These are phyloP conservation scores for Melanargia galathea DNA, from an alignment of 2,888 invertebrate species.

Conservation along the genomic window DNA sequence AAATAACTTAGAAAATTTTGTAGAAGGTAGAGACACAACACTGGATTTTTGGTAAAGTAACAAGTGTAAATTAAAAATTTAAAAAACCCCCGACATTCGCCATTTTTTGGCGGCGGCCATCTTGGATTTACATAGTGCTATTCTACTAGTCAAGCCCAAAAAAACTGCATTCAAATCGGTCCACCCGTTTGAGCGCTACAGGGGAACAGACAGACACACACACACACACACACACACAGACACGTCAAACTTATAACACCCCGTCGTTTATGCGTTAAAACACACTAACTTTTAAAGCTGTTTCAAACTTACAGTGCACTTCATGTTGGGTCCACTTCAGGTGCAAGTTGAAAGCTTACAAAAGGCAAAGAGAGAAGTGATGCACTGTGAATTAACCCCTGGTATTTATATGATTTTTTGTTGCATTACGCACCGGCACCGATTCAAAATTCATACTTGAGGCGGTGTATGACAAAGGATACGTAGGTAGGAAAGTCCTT, in stretches of 20 bases:
- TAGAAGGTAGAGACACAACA: too few relatives aligned
- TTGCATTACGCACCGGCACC: constrained; percentile 67
- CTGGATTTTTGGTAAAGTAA: not conserved
- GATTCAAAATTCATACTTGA: constrained; percentile 64
- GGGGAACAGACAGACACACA: too few relatives aligned
- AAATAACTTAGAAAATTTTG: too few relatives aligned
- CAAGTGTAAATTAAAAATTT: too few relatives aligned
- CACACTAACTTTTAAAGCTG: not conserved
- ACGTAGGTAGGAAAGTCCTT: constrained; percentile 55
- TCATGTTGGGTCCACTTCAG: constrained; percentile 63
- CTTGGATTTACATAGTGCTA: too few relatives aligned
- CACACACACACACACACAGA: too few relatives aligned
- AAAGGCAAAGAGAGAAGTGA: constrained; percentile 68
- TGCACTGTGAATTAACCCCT: constrained; percentile 70
- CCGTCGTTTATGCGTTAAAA: not conserved
- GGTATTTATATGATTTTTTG: constrained; percentile 76
- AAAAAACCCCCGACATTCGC: too few relatives aligned
- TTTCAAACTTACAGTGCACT: constrained; percentile 66
- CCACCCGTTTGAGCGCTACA: too few relatives aligned
- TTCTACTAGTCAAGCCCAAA: too few relatives aligned
- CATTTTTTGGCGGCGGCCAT: too few relatives aligned
- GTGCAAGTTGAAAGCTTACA: constrained; percentile 54
- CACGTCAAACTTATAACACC: too few relatives aligned
- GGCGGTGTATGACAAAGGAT: constrained; percentile 60
- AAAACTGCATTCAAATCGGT: too few relatives aligned